These are phyloP conservation scores for Aplysina aerophoba DNA, from an alignment of 37 sponge, comb jelly and placozoan species.

Conservation along the genomic window DNA sequence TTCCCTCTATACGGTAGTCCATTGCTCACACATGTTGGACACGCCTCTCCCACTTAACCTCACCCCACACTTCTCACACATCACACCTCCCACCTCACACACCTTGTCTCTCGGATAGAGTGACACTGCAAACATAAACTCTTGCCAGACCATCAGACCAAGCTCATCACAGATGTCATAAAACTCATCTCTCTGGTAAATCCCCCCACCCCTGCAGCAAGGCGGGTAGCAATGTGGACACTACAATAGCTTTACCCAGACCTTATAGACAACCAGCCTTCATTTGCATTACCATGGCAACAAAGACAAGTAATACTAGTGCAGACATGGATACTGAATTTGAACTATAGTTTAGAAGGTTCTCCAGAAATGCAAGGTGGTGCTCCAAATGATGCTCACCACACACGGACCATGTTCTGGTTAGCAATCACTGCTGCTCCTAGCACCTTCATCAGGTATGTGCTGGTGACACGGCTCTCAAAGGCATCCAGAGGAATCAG, in stretches of 20 bases:
- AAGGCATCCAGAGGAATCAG: conserved; percentile 94
- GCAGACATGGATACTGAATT: too few relatives aligned
- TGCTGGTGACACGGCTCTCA: conserved; percentile 65
- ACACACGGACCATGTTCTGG: conserved; percentile 92
- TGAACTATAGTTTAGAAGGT: too few relatives aligned
- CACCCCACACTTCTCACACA: too few relatives aligned
- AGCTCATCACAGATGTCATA: conserved; percentile 90
- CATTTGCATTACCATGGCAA: too few relatives aligned
- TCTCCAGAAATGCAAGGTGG: too few relatives aligned
- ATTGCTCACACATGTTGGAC: too few relatives aligned
- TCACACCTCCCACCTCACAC: neutral
- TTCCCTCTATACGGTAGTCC: too few relatives aligned
- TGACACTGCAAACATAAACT: conserved; percentile 96
- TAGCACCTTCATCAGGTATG: conserved; percentile 47
- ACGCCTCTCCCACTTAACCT: neutral
- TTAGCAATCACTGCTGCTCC: conserved; percentile 70
- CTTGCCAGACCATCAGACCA: conserved; percentile 99
- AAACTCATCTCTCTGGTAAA: conserved; percentile 94
- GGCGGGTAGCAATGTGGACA: too few relatives aligned
- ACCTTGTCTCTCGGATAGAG: conserved; percentile 94
- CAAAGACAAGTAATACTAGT: too few relatives aligned
- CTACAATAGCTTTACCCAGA: too few relatives aligned
- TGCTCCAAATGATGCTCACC: conserved; percentile 51
- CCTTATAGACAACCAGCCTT: too few relatives aligned
- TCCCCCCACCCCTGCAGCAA: conserved; percentile 88